Evolutionary conservation across 2,113 vertebrate species (phyloP).

Genomic region (Platysternon megacephalum): DNA sequence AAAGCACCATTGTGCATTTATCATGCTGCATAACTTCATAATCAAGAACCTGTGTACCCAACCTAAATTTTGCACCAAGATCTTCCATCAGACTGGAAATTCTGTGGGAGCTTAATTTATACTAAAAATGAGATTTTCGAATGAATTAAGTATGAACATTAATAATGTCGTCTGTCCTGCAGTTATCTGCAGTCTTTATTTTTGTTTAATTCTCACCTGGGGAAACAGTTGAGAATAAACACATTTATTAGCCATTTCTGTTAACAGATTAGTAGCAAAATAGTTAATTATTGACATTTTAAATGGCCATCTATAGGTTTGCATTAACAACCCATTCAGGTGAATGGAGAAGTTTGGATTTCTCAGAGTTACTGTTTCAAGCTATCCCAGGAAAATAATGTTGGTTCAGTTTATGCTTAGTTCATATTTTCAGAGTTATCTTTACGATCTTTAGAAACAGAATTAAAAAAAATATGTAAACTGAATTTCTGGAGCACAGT

Average conservation of each 20-base stretch:
- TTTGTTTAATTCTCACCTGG: background rate
- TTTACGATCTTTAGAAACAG: background rate
- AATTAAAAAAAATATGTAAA: background rate
- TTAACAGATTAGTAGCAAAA: background rate
- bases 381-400: background rate
- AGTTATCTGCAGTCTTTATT: background rate
- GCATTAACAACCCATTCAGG: background rate
- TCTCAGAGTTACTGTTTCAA: no score
- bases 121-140: background rate
- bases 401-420: background rate
- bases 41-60: background rate
- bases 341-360: no score
- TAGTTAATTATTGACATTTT: background rate
- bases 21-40: background rate
- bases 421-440: background rate
- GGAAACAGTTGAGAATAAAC: background rate
- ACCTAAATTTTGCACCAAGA: background rate
- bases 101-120: background rate
- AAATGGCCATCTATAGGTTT: background rate
- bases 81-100: background rate
- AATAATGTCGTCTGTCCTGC: background rate
- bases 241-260: background rate
- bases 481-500: background rate
- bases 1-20: background rate
- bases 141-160: background rate